phyloP scores from a whole-genome alignment of 2,888 invertebrate species.

The Mythimna lalbum region DNA sequence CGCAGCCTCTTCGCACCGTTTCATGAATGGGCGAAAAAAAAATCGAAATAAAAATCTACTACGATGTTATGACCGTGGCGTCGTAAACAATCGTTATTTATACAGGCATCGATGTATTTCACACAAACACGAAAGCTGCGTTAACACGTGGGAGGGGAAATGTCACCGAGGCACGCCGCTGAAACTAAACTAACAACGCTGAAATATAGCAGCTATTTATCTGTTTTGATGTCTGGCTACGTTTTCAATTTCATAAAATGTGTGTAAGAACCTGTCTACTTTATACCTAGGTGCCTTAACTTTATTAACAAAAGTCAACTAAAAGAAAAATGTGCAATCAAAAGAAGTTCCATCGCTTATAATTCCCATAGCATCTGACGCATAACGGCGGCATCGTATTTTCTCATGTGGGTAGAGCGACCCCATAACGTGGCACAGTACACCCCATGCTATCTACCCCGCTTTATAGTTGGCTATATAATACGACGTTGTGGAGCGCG shows the following conservation, averaged over 20 bases:
- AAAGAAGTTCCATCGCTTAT: conserved; percentile 30
- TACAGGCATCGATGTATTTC: conserved; percentile 63
- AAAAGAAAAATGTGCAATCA: conserved; percentile 3
- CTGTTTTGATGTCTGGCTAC: conserved; percentile 10
- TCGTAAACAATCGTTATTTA: conserved; percentile 78
- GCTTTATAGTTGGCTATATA: conserved; percentile 82
- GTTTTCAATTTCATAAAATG: conserved; percentile 6
- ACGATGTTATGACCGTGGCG: conserved; percentile 74
- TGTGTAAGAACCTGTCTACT: not conserved
- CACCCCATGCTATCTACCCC: conserved; percentile 84
- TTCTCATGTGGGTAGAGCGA: conserved; percentile 67
- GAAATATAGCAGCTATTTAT: conserved; percentile 37
- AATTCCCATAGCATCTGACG: conserved; percentile 49
- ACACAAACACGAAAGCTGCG: conserved; percentile 60
- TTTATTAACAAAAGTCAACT: not conserved
- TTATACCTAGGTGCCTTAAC: not conserved
- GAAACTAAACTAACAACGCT: conserved; percentile 48
- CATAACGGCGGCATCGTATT: conserved; percentile 54
- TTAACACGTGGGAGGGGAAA: conserved; percentile 55
- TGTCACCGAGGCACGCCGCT: conserved; percentile 53
- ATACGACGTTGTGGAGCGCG: conserved; percentile 70
- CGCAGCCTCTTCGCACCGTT: conserved; percentile 78
- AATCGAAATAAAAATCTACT: conserved; percentile 77
- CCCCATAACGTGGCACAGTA: conserved; percentile 74
- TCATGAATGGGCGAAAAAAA: conserved; percentile 85